phyloP scores from a whole-genome alignment of 2,113 vertebrate genomes.

The Triplophysa dalaica region DNA sequence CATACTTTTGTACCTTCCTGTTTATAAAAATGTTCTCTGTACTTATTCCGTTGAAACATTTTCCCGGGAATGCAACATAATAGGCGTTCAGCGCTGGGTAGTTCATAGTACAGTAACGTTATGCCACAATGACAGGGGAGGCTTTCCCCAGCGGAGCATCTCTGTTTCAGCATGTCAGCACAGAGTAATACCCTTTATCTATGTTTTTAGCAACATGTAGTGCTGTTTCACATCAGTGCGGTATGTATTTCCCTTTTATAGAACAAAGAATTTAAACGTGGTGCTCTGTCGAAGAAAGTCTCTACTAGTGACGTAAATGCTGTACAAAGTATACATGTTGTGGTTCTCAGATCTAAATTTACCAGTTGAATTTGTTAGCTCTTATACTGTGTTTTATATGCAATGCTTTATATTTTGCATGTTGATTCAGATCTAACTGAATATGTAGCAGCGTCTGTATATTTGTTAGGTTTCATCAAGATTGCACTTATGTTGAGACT shows the following conservation, averaged over 20 bases:
- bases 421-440: background rate
- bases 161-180: slow-evolving; percentile 29
- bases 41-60: background rate
- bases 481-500: background rate
- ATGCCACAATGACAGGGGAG: slow-evolving; percentile 26
- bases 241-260: slow-evolving; percentile 7
- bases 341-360: background rate
- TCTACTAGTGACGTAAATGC: background rate
- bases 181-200: background rate
- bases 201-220: background rate
- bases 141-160: slow-evolving; percentile 21
- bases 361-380: background rate
- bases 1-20: background rate
- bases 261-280: slow-evolving; percentile 28
- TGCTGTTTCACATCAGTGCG: slow-evolving; percentile 1
- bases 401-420: background rate
- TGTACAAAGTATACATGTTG: background rate
- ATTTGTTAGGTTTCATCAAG: background rate
- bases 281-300: slow-evolving; percentile 15
- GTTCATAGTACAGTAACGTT: background rate
- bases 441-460: background rate
- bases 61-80: background rate
- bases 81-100: background rate
- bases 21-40: no score
- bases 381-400: background rate